Percentiles rank a stretch among this genome's conserved stretches.
These are phyloP conservation scores for Colaptes auratus DNA, from an alignment of 2,113 vertebrate species.

Conservation along the genomic window DNA sequence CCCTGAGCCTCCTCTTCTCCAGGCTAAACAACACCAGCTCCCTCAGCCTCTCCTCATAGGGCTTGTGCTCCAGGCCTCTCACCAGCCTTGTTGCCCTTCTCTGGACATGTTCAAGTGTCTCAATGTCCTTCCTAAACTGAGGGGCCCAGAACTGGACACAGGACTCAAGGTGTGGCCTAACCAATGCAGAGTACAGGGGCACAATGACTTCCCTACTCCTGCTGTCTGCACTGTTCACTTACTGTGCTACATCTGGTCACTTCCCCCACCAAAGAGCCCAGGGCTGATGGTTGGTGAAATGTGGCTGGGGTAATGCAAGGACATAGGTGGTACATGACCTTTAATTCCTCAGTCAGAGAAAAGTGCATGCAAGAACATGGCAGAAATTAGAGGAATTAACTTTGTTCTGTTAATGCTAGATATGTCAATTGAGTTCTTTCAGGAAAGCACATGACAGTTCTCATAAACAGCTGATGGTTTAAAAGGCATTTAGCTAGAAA, in stretches of 20 bases:
- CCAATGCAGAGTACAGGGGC: no score
- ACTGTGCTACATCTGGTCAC: not conserved
- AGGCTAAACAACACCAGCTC: no score
- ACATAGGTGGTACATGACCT: not conserved
- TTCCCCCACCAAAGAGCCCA: accelerated
- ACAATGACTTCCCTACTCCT: no score
- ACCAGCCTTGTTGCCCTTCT: no score
- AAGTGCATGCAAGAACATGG: conserved; percentile 23
- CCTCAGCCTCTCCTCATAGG: no score
- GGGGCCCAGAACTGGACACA: no score
- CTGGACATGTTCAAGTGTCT: no score
- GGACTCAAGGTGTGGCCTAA: no score
- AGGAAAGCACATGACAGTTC: not conserved
- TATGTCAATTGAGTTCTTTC: not conserved
- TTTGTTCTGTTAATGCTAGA: conserved; percentile 41
- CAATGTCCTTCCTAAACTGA: no score
- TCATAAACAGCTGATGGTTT: not conserved
- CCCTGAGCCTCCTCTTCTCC: no score
- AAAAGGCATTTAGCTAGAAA: not conserved
- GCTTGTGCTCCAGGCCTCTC: no score
- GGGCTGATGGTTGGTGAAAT: not conserved
- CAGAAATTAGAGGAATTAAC: conserved; percentile 52
- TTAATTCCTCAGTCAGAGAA: conserved; percentile 23
- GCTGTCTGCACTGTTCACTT: no score
- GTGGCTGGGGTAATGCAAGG: not conserved